Percentiles rank a stretch among this genome's conserved stretches.
Conservation (phyloP, 2,888 invertebrate species). For the Drosophila prolongata region DNA sequence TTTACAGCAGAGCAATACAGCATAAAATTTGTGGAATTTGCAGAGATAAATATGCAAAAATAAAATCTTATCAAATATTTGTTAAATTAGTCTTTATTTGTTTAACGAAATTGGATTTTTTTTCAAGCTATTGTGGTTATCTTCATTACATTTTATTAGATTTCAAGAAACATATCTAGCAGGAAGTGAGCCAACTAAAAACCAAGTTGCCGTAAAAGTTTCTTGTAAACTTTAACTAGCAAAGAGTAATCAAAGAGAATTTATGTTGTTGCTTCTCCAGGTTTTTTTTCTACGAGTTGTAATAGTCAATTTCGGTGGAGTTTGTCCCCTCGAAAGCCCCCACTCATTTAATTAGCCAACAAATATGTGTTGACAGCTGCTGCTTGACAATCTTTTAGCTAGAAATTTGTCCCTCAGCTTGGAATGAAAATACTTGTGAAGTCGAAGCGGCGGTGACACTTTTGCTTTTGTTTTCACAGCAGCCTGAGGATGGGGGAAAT, state of each 20-base stretch:
- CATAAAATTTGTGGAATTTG: no score
- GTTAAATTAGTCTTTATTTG: no score
- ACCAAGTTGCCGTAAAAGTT: constrained; percentile 16
- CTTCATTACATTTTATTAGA: neutral
- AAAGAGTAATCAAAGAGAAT: constrained; percentile 26
- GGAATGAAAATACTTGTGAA: constrained; percentile 47
- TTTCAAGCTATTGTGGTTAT: neutral
- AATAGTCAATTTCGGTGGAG: constrained; percentile 35
- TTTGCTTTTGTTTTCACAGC: constrained; percentile 67
- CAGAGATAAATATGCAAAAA: no score
- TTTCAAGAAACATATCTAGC: constrained; percentile 3
- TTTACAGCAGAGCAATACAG: neutral
- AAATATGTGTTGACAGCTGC: constrained; percentile 52
- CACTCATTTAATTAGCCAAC: constrained; percentile 34
- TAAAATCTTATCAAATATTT: no score
- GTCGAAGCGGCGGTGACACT: constrained; percentile 55
- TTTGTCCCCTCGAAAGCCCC: neutral
- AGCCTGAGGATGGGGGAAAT: constrained; percentile 3
- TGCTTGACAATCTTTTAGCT: constrained; percentile 65
- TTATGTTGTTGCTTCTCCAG: constrained; percentile 29
- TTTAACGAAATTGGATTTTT: neutral
- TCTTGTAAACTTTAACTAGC: constrained; percentile 21
- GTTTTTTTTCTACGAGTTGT: constrained; percentile 19
- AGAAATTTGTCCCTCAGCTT: constrained; percentile 46
- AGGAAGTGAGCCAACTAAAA: constrained; percentile 15